Conservation (phyloP, 37 sponge, comb jelly and placozoan species). For the Cliona cf. orientalis region DNA sequence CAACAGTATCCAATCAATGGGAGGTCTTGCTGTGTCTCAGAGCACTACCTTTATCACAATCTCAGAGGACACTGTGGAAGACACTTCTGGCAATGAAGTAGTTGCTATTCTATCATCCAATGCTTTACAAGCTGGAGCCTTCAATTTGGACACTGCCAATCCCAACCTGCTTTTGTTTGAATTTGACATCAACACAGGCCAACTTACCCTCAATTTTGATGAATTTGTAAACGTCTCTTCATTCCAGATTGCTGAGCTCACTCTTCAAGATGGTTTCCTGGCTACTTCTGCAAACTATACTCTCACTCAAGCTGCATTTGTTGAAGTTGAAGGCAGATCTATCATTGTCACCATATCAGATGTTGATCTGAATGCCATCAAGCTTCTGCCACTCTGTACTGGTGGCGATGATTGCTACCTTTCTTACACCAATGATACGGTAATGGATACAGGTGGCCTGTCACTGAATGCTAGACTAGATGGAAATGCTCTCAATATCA, state of each 20-base stretch:
- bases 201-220: slow-evolving; percentile 73
- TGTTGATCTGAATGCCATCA: slow-evolving; percentile 69
- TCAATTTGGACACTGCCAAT: slow-evolving; percentile 69
- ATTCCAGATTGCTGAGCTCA: slow-evolving; percentile 53
- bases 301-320: slow-evolving; percentile 32
- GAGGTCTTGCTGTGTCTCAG: slow-evolving; percentile 47
- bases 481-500: slow-evolving; percentile 66
- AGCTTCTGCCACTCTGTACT: slow-evolving; percentile 66
- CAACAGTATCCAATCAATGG: slow-evolving; percentile 45
- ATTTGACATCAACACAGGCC: slow-evolving; percentile 55
- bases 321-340: slow-evolving; percentile 20
- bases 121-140: slow-evolving; percentile 50
- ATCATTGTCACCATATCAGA: slow-evolving; percentile 52
- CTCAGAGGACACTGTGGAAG: slow-evolving; percentile 39
- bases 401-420: slow-evolving; percentile 61
- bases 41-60: slow-evolving; percentile 63
- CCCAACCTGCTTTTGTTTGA: slow-evolving; percentile 70
- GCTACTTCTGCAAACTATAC: slow-evolving; percentile 34
- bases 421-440: slow-evolving; percentile 56
- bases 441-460: slow-evolving; percentile 73
- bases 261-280: slow-evolving; percentile 67
- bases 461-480: slow-evolving; percentile 45
- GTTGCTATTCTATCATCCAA: slow-evolving; percentile 1
- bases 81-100: slow-evolving; percentile 75
- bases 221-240: slow-evolving; percentile 77